These are phyloP conservation scores for Thysanoteuthis rhombus DNA, from an alignment of 2,888 invertebrate genomes.

Conservation along the genomic window DNA sequence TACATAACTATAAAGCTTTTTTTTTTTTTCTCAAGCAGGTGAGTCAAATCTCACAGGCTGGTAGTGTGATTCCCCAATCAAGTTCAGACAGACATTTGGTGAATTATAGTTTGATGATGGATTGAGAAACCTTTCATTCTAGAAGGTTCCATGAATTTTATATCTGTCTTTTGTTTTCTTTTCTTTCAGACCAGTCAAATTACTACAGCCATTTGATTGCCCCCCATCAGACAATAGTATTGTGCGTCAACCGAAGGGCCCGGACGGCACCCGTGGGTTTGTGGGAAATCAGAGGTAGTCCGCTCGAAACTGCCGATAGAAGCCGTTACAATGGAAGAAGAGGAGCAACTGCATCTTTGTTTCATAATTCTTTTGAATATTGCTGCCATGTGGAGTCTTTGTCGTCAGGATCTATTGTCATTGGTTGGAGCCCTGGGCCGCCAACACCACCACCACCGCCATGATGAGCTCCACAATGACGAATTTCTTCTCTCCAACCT, in stretches of 20 bases:
- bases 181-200: not conserved
- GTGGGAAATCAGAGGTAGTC: constrained; percentile 31
- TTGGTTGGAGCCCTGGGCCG: not conserved
- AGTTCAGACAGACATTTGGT: no score
- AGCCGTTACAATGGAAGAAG: not conserved
- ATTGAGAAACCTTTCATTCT: not conserved
- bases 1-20: no score
- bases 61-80: no score
- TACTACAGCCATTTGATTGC: constrained; percentile 22
- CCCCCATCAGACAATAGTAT: constrained; percentile 38
- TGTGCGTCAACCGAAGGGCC: constrained; percentile 55
- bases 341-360: not conserved
- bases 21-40: no score
- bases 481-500: not conserved
- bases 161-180: not conserved
- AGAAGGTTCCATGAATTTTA: not conserved
- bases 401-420: not conserved
- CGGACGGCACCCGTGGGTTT: constrained; percentile 56
- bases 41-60: no score
- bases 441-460: not conserved
- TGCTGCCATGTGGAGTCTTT: not conserved
- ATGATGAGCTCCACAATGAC: not conserved
- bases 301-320: not conserved
- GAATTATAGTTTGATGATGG: not conserved
- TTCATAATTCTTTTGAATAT: not conserved